phyloP scores from a whole-genome alignment of 2,797 vertebrate species.

The Darevskia mixta region DNA sequence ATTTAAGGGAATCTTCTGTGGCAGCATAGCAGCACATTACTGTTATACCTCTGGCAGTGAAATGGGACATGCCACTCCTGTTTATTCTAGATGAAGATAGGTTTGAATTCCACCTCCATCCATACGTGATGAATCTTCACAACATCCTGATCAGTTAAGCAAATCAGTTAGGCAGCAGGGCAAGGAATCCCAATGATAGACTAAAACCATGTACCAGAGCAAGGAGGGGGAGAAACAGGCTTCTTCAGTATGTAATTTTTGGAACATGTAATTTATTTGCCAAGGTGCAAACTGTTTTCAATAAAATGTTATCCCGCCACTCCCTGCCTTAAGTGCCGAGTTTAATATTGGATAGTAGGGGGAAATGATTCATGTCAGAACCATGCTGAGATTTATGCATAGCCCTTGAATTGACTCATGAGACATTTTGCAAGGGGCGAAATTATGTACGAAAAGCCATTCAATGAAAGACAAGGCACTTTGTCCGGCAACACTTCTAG shows the following conservation, averaged over 20 bases:
- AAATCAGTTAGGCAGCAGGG: not conserved
- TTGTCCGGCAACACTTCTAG: not conserved
- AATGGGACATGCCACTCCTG: too few relatives aligned
- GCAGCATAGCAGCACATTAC: too few relatives aligned
- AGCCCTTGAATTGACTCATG: not conserved
- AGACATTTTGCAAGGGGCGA: not conserved
- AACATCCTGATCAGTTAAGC: not conserved
- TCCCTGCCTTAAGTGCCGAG: not conserved
- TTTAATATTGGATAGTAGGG: not conserved
- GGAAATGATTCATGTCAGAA: not conserved
- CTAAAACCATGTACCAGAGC: not conserved
- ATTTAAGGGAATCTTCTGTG: too few relatives aligned
- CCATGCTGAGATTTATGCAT: conserved; percentile 3
- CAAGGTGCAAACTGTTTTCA: not conserved
- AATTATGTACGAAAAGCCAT: not conserved
- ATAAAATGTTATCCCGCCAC: too few relatives aligned
- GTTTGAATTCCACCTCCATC: not conserved
- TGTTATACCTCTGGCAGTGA: too few relatives aligned
- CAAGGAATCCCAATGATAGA: not conserved
- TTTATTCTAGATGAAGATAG: not conserved
- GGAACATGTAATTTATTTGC: not conserved
- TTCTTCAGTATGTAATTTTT: not conserved
- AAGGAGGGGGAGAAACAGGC: not conserved
- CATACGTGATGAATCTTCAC: not conserved
- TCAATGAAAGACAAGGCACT: not conserved